Conservation (phyloP, 2,797 vertebrate genomes). For the Acipenser oxyrinchus region DNA sequence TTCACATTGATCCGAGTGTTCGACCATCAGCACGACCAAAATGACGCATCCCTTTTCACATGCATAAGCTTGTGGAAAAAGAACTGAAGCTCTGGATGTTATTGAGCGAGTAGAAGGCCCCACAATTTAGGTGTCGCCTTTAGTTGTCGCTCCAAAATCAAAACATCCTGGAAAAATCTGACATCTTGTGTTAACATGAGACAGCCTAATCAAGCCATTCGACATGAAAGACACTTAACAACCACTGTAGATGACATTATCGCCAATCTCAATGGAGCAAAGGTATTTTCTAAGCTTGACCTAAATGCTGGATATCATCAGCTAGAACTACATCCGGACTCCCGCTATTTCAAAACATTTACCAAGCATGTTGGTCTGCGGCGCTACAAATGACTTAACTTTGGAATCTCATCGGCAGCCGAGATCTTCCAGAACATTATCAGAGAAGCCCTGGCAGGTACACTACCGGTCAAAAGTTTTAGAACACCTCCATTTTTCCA, state of each 20-base stretch:
- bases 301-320: not conserved
- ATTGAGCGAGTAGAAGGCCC: not conserved
- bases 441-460: slow-evolving; percentile 1
- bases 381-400: not conserved
- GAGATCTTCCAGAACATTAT: slow-evolving; percentile 1
- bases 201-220: not conserved
- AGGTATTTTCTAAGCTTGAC: slow-evolving; percentile 1
- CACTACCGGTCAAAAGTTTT: no score
- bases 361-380: not conserved
- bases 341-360: not conserved
- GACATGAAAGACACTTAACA: not conserved
- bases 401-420: not conserved
- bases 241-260: not conserved
- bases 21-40: not conserved
- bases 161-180: not conserved
- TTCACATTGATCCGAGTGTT: not conserved
- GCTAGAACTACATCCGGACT: not conserved
- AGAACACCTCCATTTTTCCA: no score
- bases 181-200: not conserved
- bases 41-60: not conserved
- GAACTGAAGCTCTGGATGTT: not conserved
- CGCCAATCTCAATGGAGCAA: not conserved
- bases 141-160: not conserved
- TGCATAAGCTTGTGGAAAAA: not conserved
- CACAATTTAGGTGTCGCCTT: not conserved